phyloP scores from a whole-genome alignment of 2,888 invertebrate species.

The Caenorhabditis sp. region DNA sequence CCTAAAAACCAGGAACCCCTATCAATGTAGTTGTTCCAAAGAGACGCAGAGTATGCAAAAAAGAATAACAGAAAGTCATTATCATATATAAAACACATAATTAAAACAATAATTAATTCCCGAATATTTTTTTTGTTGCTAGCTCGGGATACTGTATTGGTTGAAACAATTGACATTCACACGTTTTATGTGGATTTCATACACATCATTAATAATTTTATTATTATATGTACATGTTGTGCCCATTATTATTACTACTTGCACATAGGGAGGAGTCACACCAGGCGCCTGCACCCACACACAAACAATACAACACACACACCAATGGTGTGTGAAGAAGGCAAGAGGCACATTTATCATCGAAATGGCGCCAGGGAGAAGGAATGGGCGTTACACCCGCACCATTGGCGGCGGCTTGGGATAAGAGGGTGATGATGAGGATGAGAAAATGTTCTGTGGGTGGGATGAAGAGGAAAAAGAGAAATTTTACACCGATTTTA shows the following conservation, averaged over 20 bases:
- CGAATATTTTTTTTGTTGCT: background rate
- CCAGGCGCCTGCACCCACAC: no score
- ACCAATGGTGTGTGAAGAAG: no score
- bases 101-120: background rate
- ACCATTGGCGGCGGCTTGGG: background rate
- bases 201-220: background rate
- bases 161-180: background rate
- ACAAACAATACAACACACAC: no score
- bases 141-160: background rate
- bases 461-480: no score
- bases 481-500: no score
- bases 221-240: background rate
- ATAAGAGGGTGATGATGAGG: background rate
- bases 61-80: no score
- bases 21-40: no score
- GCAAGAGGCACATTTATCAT: background rate
- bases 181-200: background rate
- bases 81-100: no score
- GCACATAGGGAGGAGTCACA: background rate
- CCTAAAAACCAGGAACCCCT: no score
- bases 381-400: background rate
- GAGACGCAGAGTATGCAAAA: no score
- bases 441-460: background rate
- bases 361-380: background rate
- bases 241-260: background rate